Evolutionary conservation across 1,140 invertebrate genomes (phyloP).

Genomic region (Chionoecetes opilio): DNA sequence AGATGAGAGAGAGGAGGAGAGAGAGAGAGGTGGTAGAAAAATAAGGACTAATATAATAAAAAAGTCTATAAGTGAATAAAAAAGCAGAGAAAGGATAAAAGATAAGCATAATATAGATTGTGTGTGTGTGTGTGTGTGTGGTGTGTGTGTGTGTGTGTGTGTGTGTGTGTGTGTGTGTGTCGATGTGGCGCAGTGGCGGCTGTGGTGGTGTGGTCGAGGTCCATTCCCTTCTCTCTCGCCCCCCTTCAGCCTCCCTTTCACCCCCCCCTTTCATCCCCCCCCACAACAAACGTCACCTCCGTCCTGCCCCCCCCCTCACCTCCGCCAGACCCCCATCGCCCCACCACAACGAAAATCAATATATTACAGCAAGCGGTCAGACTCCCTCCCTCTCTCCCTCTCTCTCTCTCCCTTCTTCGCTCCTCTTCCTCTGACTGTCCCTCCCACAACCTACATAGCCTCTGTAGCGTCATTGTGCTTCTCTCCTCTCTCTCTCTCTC

Average conservation of each 20-base stretch:
- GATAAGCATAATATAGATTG: neutral
- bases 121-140: constrained; percentile 53
- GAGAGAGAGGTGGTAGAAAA: neutral
- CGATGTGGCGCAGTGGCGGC: neutral
- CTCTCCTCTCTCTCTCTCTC: constrained; percentile 47
- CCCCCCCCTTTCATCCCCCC: neutral
- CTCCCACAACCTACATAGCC: too few relatives aligned
- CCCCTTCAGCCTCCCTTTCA: constrained; percentile 45
- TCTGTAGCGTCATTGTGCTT: too few relatives aligned
- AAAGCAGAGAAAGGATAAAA: too few relatives aligned
- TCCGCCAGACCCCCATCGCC: neutral
- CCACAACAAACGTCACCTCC: neutral
- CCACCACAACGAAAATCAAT: constrained; percentile 69
- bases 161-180: constrained; percentile 54
- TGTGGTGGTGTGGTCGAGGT: constrained; percentile 30
- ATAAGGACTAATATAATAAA: neutral
- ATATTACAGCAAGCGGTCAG: constrained; percentile 66
- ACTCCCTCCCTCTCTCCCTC: constrained; percentile 34
- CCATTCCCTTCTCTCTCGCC: neutral
- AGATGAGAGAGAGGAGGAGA: too few relatives aligned
- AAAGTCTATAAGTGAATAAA: constrained; percentile 9
- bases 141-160: constrained; percentile 58
- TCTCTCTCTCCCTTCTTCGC: constrained; percentile 34
- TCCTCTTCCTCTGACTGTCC: neutral
- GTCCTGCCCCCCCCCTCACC: neutral